These are phyloP conservation scores for Coracias cyanogaster DNA, from an alignment of 2,797 vertebrate species.

Conservation along the genomic window DNA sequence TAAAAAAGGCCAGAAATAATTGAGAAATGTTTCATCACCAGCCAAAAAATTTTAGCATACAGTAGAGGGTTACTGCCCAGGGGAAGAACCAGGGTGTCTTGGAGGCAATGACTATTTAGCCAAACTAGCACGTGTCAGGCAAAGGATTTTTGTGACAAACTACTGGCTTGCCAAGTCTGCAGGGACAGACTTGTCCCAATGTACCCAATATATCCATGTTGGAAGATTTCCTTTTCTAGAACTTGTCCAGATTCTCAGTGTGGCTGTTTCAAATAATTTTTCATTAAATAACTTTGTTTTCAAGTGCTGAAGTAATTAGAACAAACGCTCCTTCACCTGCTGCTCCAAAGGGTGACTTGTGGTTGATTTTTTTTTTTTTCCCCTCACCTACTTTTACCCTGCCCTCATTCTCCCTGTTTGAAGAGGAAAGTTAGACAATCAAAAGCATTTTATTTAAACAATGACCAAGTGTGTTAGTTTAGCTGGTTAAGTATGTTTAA, in stretches of 20 bases:
- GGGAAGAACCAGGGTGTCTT: background rate
- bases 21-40: background rate
- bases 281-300: background rate
- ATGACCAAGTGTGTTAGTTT: background rate
- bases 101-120: background rate
- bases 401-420: background rate
- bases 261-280: background rate
- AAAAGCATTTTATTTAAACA: background rate
- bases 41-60: background rate
- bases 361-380: background rate
- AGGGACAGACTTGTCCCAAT: background rate
- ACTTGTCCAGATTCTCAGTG: background rate
- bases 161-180: background rate
- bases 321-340: background rate
- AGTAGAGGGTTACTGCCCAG: background rate
- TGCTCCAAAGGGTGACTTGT: background rate
- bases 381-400: background rate
- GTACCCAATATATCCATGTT: rapidly evolving
- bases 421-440: background rate
- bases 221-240: background rate
- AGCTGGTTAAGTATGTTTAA: background rate
- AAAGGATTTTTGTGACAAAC: background rate
- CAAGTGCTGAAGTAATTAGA: background rate
- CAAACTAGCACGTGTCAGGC: background rate
- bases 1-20: background rate